Evolutionary conservation across 1,140 invertebrate genomes (phyloP).

Genomic region (Ditylenchus dipsaci): DNA sequence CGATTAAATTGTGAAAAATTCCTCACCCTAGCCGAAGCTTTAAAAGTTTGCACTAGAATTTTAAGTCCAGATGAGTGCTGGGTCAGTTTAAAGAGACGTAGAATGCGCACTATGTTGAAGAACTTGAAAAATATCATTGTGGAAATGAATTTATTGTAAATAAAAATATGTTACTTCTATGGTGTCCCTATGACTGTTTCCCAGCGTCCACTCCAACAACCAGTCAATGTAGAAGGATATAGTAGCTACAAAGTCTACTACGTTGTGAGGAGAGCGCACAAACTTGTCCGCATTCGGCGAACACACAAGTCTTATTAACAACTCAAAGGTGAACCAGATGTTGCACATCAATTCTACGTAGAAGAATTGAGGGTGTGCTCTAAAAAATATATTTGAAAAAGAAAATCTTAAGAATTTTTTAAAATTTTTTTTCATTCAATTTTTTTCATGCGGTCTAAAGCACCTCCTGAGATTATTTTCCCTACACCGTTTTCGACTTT

Average conservation of each 20-base stretch:
- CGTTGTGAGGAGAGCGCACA: conserved; percentile 77
- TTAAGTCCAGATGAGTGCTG: conserved; percentile 91
- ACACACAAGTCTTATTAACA: conserved; percentile 78
- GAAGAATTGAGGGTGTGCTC: conserved; percentile 71
- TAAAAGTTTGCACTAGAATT: conserved; percentile 93
- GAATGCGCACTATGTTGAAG: conserved; percentile 96
- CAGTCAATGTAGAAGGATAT: conserved; percentile 60
- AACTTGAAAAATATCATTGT: conserved; percentile 62
- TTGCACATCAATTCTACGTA: conserved; percentile 85
- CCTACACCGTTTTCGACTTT: too few species aligned
- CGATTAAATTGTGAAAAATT: too few species aligned
- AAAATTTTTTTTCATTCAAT: too few species aligned
- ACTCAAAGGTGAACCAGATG: conserved; percentile 89
- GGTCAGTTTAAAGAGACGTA: conserved; percentile 95
- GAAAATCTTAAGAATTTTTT: not conserved
- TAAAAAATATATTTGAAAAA: conserved; percentile 24
- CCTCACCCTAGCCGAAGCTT: conserved; percentile 59
- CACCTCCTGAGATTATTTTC: too few species aligned
- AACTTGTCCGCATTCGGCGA: conserved; percentile 80
- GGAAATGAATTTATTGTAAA: not conserved
- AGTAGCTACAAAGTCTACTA: conserved; percentile 87
- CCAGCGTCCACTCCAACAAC: conserved; percentile 18
- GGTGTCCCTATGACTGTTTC: conserved; percentile 34
- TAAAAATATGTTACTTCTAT: conserved; percentile 58
- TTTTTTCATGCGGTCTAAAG: too few species aligned